A percentile compares a stretch with the other conserved stretches of the same genome.
phyloP scores from a whole-genome alignment of 2,888 invertebrate species.

The Lepidocyrtinus sp. region DNA sequence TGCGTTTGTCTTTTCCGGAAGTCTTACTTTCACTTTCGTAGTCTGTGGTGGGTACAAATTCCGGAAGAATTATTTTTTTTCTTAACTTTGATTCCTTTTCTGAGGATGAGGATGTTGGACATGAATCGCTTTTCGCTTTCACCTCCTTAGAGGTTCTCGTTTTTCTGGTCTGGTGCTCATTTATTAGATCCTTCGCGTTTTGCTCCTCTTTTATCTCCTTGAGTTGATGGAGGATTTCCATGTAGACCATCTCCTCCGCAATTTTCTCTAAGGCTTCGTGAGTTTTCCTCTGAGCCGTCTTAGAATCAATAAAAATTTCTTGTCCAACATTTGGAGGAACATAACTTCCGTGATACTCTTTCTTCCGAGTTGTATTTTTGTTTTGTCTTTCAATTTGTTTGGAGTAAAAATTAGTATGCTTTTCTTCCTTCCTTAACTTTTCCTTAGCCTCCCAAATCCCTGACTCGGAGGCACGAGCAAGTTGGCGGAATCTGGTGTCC shows the following conservation, averaged over 20 bases:
- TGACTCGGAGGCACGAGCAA: slow-evolving; percentile 37
- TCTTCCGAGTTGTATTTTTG: too few species aligned
- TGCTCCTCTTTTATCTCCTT: slow-evolving; percentile 27
- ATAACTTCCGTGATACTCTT: not conserved
- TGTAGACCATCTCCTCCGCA: slow-evolving; percentile 57
- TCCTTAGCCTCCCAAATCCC: slow-evolving; percentile 45
- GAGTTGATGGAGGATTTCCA: slow-evolving; percentile 52
- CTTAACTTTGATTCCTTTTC: not conserved
- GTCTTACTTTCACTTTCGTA: slow-evolving; percentile 34
- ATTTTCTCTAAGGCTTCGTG: slow-evolving; percentile 44
- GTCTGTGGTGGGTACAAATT: slow-evolving; percentile 24
- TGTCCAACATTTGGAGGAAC: not conserved
- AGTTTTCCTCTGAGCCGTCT: not conserved
- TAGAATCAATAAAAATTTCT: not conserved
- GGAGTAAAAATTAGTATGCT: not conserved
- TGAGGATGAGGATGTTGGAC: not conserved
- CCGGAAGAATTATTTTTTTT: not conserved
- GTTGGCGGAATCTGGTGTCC: not conserved
- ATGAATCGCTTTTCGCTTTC: slow-evolving; percentile 1
- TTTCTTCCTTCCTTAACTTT: slow-evolving; percentile 35
- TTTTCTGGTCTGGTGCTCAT: too few species aligned
- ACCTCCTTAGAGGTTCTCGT: not conserved
- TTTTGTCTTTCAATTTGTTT: too few species aligned
- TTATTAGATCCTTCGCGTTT: not conserved
- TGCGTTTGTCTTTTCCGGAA: too few species aligned